A percentile compares a stretch with the other conserved stretches of the same genome.
These are phyloP conservation scores for Caenorhabditis plicata DNA, from an alignment of 2,888 invertebrate species.

Conservation along the genomic window DNA sequence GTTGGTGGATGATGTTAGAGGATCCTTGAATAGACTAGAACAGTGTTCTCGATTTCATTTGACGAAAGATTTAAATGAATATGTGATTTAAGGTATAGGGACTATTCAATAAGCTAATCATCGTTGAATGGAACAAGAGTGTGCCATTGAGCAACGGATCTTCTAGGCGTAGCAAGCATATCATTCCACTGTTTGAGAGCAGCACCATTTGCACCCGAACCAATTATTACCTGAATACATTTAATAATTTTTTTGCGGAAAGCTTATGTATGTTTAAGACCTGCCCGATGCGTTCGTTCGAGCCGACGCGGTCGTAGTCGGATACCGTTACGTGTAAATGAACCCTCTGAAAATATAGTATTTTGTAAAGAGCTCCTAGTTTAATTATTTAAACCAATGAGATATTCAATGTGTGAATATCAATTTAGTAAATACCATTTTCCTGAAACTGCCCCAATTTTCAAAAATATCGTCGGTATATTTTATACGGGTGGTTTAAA, in stretches of 20 bases:
- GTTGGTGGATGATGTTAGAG: too few species aligned
- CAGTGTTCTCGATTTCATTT: too few species aligned
- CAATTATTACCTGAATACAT: slow-evolving; percentile 77
- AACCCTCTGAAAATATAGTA: slow-evolving; percentile 79
- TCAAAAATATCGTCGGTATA: too few species aligned
- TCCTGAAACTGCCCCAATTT: too few species aligned
- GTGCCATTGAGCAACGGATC: slow-evolving; percentile 99
- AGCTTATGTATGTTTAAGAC: slow-evolving; percentile 9
- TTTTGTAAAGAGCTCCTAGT: too few species aligned
- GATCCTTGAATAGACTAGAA: too few species aligned
- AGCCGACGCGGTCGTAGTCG: slow-evolving; percentile 99
- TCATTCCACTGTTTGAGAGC: slow-evolving; percentile 86
- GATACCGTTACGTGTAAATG: slow-evolving; percentile 97
- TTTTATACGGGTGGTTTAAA: too few species aligned
- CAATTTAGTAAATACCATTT: too few species aligned
- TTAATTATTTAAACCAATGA: too few species aligned
- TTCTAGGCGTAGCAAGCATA: slow-evolving; percentile 96
- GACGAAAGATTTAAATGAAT: too few species aligned
- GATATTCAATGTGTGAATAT: too few species aligned
- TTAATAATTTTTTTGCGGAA: background rate
- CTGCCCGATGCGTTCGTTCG: slow-evolving; percentile 97
- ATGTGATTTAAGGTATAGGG: too few species aligned
- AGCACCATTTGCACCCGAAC: slow-evolving; percentile 85
- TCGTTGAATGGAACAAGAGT: slow-evolving; percentile 95
- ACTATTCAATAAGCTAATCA: slow-evolving; percentile 24